These are phyloP conservation scores for Holocentrus rufus DNA, from an alignment of 2,797 vertebrate genomes.

Conservation along the genomic window DNA sequence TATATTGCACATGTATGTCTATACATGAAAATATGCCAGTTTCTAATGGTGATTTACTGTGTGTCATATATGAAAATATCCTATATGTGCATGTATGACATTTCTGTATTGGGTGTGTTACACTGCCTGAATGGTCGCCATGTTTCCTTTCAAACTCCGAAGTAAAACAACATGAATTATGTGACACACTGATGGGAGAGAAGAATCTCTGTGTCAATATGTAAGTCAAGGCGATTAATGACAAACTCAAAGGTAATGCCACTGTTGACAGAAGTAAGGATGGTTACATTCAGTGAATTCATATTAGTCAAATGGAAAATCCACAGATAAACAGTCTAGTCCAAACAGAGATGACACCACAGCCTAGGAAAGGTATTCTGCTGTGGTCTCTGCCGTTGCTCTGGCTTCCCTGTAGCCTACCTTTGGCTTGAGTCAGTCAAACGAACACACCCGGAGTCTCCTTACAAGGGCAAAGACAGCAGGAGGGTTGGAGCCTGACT, in stretches of 20 bases:
- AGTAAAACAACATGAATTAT: constrained; percentile 44
- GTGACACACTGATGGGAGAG: constrained; percentile 9
- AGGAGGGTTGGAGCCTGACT: constrained; percentile 53
- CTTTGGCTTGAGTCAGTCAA: constrained; percentile 68
- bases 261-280: constrained; percentile 27
- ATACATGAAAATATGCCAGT: too few relatives aligned
- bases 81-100: too few relatives aligned
- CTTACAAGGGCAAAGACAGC: constrained; percentile 82
- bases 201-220: constrained; percentile 25
- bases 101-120: not conserved
- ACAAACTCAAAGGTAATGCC: constrained; percentile 43
- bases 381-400: constrained; percentile 34
- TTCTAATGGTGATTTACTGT: too few relatives aligned
- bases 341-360: constrained; percentile 58
- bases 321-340: constrained; percentile 34
- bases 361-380: constrained; percentile 43
- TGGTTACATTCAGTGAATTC: constrained; percentile 18
- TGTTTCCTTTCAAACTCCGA: constrained; percentile 24
- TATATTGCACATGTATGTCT: too few relatives aligned
- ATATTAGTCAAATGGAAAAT: constrained; percentile 36
- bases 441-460: constrained; percentile 72
- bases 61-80: too few relatives aligned
- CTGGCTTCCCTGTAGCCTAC: constrained; percentile 39
- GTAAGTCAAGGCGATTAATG: constrained; percentile 33
- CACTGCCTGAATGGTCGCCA: constrained; percentile 31